Base-by-base conservation (phyloP, 2,888 invertebrate genomes). In the Alsophila aescularia region DNA sequence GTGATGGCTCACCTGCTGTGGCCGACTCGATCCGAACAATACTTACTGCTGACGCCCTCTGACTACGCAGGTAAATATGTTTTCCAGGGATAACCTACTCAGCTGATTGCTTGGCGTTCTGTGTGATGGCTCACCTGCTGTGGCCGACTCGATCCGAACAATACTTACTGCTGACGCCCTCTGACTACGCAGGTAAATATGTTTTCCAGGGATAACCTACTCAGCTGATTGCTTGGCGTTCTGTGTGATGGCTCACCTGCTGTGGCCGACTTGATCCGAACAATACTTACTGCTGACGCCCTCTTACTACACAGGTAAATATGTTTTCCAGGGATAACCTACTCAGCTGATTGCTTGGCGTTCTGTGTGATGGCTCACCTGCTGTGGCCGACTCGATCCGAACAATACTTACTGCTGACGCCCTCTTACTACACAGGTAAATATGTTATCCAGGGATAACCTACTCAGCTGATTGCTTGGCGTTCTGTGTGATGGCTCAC, bases 81-180 rank as follows among this genome's bases (percentile, higher is more conserved):
- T 10, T 8, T n/a, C n/a, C n/a, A n/a, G n/a, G 1, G n/a, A 27
- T 27, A 8, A 9, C 2, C 27, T 6, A 6, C 27, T 27, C 98
- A 0, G 98, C 98, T 0, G 98, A 99, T 80, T 97, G 98, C 83
- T 93, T 98, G 72, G 98, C 98, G 0, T 98, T 97, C 81, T 97
- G 97, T 70, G 96, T 98, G 31, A 97, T 99, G 96, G 96, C 98
- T 0, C 98, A 99, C 80, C 91, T 99, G 61, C 91, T 99, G 60
- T 99, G 98, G 98, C 99, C 99, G 32, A 97, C 97, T 47, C 93
- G 98, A 48, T 96, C 97, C 31, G 97, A 98, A 70, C 97, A 98
- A 83, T 98, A 98, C 90, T 95, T 98, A 76, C 90, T 98, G 52
- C 90, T 97, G 29, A 95, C 96, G 29, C 95, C 95, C 35, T 92